Evolutionary conservation across 2,888 invertebrate genomes (phyloP), one percentile per base, ranked within the genome.

Genomic region (Strigamia maritima): DNA sequence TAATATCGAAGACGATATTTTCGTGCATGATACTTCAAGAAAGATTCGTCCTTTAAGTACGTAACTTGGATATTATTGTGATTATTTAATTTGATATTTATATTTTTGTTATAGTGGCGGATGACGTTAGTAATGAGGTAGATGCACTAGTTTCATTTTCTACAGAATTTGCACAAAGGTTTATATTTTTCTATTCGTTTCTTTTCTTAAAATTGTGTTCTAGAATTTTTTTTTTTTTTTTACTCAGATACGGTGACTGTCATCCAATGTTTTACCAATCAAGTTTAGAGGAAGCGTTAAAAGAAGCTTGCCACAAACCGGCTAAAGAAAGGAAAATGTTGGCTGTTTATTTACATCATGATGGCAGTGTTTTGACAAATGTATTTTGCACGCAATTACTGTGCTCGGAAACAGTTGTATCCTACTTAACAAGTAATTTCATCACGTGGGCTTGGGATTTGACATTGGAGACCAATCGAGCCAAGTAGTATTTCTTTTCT

Each of bases 401-500:
- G 82, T 96, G 97, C 86, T 93, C 93, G 84, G 96, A 97, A 85
- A 93, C 94, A 22, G 93, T 98, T 77, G 91, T 96, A 84, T 93
- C 95, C 85, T 93, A 94, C 81, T 90, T 99, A 75, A 91, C 93
- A 79, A 92, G 91, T 80, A 95, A 97, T 88, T 98, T 96, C 87
- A 89, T 98, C 75, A 90, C 96, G 1, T 98, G 97, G 91, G 97
- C 97, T 80, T 99, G 98, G 98, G 98, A 98, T 87, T 90, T 98
- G 82, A 96, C 98, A 12, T 91, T 92, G 83, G 92, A 94, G 81
- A 90, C 92, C 82, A 98, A 98, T 86, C 92, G 92, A 85, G 90
- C 90, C 84, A 91, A 92, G 94, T 94, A 85, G 2, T 31, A 2
- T 31, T n/a, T 31, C 6, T 87, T 87, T 35, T 22, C 2, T 2